phyloP scores from a whole-genome alignment of 2,888 invertebrate species.

The Morpho deidamia region DNA sequence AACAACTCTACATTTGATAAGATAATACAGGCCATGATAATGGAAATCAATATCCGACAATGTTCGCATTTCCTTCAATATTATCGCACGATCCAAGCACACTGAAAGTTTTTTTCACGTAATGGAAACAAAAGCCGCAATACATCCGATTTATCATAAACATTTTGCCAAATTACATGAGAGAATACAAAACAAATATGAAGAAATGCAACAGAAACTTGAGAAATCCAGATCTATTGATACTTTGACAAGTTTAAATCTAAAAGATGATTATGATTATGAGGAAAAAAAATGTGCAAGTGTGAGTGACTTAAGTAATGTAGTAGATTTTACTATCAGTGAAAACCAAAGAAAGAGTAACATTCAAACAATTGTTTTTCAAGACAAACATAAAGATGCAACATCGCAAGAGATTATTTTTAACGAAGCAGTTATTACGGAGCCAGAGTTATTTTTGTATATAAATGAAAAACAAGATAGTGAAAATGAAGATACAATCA shows the following conservation, averaged over 20 bases:
- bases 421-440: conserved; percentile 39
- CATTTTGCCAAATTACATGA: conserved; percentile 55
- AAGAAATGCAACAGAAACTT: conserved; percentile 57
- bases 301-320: conserved; percentile 33
- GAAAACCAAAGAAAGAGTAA: conserved; percentile 2
- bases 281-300: conserved; percentile 34
- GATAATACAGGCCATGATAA: conserved; percentile 30
- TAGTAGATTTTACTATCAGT: conserved; percentile 17
- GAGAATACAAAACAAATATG: conserved; percentile 57
- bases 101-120: not conserved
- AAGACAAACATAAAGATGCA: conserved; percentile 37
- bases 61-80: conserved; percentile 18
- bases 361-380: conserved; percentile 31
- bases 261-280: conserved; percentile 38
- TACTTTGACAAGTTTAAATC: conserved; percentile 35
- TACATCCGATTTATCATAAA: conserved; percentile 23
- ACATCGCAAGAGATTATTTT: conserved; percentile 34
- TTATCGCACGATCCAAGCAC: conserved; percentile 12
- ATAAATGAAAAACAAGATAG: conserved; percentile 33
- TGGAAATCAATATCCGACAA: conserved; percentile 18
- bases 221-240: conserved; percentile 63
- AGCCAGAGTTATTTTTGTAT: conserved; percentile 31
- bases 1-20: conserved; percentile 48
- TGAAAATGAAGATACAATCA: conserved; percentile 28
- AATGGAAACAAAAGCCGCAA: conserved; percentile 6